Percentiles rank a stretch among this genome's conserved stretches.
Evolutionary conservation across 2,888 invertebrate species (phyloP).

Genomic region (Steinernema carpocapsae): DNA sequence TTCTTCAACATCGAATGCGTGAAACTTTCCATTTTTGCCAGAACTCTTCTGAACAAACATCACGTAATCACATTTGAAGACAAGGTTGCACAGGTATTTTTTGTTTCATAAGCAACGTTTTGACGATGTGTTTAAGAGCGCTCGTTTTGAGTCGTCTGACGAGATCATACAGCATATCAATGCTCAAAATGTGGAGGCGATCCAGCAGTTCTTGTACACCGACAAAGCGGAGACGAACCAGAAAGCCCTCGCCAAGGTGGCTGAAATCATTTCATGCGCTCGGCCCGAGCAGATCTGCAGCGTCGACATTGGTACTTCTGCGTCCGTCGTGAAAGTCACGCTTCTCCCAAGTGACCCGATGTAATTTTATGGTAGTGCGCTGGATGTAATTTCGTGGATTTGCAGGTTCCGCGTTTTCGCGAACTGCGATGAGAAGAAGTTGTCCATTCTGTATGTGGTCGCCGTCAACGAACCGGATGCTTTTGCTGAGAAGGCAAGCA

Average conservation of each 20-base stretch:
- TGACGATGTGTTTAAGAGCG: not conserved
- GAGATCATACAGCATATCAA: constrained; percentile 1
- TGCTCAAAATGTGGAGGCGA: constrained; percentile 46
- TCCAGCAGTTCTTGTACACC: constrained; percentile 67
- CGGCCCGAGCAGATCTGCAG: not conserved
- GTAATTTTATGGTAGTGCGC: no score
- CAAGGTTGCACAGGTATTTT: constrained; percentile 7
- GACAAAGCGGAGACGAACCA: constrained; percentile 45
- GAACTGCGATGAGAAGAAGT: not conserved
- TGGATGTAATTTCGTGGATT: no score
- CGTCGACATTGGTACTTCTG: not conserved
- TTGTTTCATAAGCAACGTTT: not conserved
- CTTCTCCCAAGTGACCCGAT: constrained; percentile 6
- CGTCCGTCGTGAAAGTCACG: not conserved
- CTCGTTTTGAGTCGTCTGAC: no score
- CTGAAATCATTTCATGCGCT: constrained; percentile 6
- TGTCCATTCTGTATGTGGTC: not conserved
- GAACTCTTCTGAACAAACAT: constrained; percentile 35
- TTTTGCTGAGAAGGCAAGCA: not conserved
- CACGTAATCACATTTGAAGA: constrained; percentile 15
- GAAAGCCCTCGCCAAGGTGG: not conserved
- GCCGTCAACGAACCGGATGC: not conserved
- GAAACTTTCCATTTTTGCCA: constrained; percentile 51
- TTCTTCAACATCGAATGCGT: constrained; percentile 54
- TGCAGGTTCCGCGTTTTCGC: constrained; percentile 10